A percentile compares a stretch with the other conserved stretches of the same genome.
phyloP scores from a whole-genome alignment of 1,140 invertebrate species.

The Pseudomyrmex flavicornis region DNA sequence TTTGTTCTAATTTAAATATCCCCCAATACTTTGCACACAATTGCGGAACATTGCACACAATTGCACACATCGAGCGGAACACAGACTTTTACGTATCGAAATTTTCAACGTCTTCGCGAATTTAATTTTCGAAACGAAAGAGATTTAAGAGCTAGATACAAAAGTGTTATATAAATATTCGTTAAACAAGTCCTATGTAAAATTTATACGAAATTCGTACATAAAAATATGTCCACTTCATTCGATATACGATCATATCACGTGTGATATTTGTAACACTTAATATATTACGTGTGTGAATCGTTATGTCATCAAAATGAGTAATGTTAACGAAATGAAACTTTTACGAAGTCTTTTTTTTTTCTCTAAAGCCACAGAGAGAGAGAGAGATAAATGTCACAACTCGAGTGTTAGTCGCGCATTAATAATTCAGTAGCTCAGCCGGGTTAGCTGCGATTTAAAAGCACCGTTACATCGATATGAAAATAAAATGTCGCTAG shows the following conservation, averaged over 20 bases:
- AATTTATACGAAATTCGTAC: no score
- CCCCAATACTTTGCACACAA: neutral
- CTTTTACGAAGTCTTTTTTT: no score
- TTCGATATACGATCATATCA: no score
- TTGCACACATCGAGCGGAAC: neutral
- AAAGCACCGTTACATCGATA: neutral
- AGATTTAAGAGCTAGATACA: neutral
- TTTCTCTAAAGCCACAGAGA: neutral
- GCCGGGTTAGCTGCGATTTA: neutral
- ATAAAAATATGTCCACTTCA: no score
- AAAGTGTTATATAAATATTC: neutral
- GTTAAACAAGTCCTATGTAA: no score
- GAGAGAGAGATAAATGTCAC: no score
- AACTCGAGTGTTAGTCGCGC: conserved; percentile 9
- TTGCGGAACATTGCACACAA: neutral
- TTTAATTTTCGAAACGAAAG: neutral
- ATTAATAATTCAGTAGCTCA: conserved; percentile 31
- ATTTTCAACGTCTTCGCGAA: neutral
- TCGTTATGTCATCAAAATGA: neutral
- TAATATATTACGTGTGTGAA: no score
- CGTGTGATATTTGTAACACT: no score
- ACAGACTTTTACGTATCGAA: neutral
- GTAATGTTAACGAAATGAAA: no score
- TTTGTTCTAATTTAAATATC: neutral
- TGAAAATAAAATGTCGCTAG: neutral